Conservation (phyloP, 2,797 vertebrate genomes). For the Ataeniobius toweri region DNA sequence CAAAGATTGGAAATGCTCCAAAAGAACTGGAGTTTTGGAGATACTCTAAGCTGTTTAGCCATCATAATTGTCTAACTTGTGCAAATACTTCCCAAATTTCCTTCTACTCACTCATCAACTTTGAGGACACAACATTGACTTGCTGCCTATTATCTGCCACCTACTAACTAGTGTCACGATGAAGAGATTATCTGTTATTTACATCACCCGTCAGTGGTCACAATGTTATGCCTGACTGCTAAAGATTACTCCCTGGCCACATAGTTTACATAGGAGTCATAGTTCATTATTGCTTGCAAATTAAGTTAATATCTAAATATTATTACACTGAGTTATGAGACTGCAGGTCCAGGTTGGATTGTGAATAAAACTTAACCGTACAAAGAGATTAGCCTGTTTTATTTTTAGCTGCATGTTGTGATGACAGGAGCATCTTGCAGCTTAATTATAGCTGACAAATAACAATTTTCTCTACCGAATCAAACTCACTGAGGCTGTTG, state of each 20-base stretch:
- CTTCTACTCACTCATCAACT: background rate
- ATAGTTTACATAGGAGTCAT: background rate
- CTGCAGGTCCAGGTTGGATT: slow-evolving; percentile 9
- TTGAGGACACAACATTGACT: background rate
- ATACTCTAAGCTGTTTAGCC: background rate
- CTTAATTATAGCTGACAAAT: slow-evolving; percentile 37
- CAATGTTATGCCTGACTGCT: background rate
- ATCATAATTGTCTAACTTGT: background rate
- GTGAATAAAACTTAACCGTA: background rate
- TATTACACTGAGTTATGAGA: background rate
- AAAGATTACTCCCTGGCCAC: background rate
- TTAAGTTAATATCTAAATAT: background rate
- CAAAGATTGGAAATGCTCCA: too few relatives aligned
- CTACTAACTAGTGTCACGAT: background rate
- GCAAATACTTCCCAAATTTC: too few relatives aligned
- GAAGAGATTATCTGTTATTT: background rate
- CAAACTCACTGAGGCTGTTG: slow-evolving; percentile 50
- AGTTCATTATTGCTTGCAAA: background rate
- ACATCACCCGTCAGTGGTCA: background rate
- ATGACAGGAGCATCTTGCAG: slow-evolving; percentile 13
- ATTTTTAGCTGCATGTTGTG: slow-evolving; percentile 15
- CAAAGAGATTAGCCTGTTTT: slow-evolving; percentile 1
- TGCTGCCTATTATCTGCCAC: background rate
- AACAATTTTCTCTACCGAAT: slow-evolving; percentile 31
- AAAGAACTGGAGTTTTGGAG: background rate